phyloP scores from a whole-genome alignment of 2,888 invertebrate species.

The Phrixothrix hirtus region DNA sequence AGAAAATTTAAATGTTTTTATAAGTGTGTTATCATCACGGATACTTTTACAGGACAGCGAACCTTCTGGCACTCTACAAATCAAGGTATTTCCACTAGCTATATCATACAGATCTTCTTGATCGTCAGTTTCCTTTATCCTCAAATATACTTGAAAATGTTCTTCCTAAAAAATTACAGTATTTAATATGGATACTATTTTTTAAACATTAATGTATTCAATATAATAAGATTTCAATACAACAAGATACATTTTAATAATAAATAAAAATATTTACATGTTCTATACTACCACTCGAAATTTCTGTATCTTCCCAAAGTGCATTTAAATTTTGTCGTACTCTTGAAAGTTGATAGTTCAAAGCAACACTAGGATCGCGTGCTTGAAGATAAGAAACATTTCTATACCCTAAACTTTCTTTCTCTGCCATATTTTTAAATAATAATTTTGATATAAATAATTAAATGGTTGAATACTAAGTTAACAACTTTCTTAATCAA shows the following conservation, averaged over 20 bases:
- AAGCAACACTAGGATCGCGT: slow-evolving; percentile 6
- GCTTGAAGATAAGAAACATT: slow-evolving; percentile 4
- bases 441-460: too few species aligned
- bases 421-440: too few species aligned
- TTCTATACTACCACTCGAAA: neutral
- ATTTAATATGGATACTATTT: too few species aligned
- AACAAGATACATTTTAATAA: too few species aligned
- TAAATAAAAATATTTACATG: neutral
- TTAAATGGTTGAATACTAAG: too few species aligned
- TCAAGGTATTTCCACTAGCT: slow-evolving; percentile 28
- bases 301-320: neutral
- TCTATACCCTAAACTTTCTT: too few species aligned
- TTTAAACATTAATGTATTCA: too few species aligned
- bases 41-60: slow-evolving; percentile 33
- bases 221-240: too few species aligned
- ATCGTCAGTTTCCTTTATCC: slow-evolving; percentile 28
- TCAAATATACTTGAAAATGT: slow-evolving; percentile 29
- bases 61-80: slow-evolving; percentile 36
- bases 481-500: too few species aligned
- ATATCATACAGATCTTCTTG: slow-evolving; percentile 37
- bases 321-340: neutral
- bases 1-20: slow-evolving; percentile 43
- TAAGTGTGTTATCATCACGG: slow-evolving; percentile 33
- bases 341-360: neutral
- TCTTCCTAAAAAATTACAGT: slow-evolving; percentile 6